A percentile compares a stretch with the other conserved stretches of the same genome.
These are phyloP conservation scores for Heliconius hortense DNA, from an alignment of 2,888 invertebrate genomes.

Conservation along the genomic window DNA sequence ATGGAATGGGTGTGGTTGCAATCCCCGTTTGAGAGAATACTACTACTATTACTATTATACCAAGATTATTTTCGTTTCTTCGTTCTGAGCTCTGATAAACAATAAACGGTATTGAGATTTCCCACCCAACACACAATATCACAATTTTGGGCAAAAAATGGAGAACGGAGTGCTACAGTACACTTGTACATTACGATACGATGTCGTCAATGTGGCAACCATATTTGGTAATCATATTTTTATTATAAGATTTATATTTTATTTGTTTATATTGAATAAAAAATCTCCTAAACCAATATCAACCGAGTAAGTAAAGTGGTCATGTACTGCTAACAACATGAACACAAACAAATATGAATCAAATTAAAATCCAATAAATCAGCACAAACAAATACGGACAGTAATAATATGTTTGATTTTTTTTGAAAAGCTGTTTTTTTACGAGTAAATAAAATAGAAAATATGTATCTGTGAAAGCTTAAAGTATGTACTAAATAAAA, in stretches of 20 bases:
- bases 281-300: background rate
- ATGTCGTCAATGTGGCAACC: background rate
- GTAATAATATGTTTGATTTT: background rate
- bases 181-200: background rate
- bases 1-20: no score
- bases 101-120: no score
- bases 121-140: no score
- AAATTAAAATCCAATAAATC: no score
- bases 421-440: background rate
- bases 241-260: background rate
- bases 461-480: constrained; percentile 10
- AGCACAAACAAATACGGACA: background rate
- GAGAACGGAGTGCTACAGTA: no score
- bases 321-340: background rate
- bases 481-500: background rate
- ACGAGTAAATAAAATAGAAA: background rate
- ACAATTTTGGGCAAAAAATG: no score
- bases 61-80: no score
- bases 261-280: constrained; percentile 11
- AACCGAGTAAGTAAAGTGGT: background rate
- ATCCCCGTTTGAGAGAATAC: no score
- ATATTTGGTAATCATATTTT: background rate
- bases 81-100: no score
- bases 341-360: background rate
- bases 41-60: no score